These are phyloP conservation scores for Drosophila anomelani DNA, from an alignment of 2,888 invertebrate species.

Conservation along the genomic window DNA sequence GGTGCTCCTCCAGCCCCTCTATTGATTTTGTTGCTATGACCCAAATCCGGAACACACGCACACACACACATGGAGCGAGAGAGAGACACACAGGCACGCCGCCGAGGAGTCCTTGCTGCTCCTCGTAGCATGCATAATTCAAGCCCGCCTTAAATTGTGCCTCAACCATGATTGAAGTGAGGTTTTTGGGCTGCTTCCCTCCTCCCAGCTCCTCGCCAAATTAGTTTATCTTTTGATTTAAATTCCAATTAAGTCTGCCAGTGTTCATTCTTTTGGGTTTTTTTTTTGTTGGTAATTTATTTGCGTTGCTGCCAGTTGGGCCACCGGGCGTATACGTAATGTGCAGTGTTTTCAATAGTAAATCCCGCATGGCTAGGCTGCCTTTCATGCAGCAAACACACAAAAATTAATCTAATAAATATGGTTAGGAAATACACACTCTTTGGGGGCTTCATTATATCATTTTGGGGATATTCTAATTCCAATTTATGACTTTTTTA, in stretches of 20 bases:
- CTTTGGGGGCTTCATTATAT: too few relatives aligned
- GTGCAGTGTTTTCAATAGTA: not conserved
- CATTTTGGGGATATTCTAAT: too few relatives aligned
- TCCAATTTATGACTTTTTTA: too few relatives aligned
- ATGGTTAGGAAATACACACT: not conserved
- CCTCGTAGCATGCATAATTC: constrained; percentile 61
- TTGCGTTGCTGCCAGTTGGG: not conserved
- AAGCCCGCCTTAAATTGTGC: constrained; percentile 51
- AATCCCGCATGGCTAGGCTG: not conserved
- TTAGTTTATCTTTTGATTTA: constrained; percentile 51
- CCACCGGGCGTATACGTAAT: constrained; percentile 28
- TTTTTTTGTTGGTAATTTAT: not conserved
- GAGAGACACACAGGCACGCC: not conserved
- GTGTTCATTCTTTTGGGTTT: constrained; percentile 18
- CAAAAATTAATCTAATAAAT: not conserved
- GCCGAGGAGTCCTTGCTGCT: constrained; percentile 11
- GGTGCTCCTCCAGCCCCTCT: constrained; percentile 21
- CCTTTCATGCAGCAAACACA: not conserved
- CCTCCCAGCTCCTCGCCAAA: constrained; percentile 6
- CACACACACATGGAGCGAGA: not conserved
- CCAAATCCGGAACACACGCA: constrained; percentile 53
- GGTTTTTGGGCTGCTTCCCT: not conserved
- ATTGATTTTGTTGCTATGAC: constrained; percentile 74
- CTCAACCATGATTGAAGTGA: constrained; percentile 45
- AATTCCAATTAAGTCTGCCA: constrained; percentile 33